Evolutionary conservation across 2,888 invertebrate genomes (phyloP).

Genomic region (Eurois occulta): DNA sequence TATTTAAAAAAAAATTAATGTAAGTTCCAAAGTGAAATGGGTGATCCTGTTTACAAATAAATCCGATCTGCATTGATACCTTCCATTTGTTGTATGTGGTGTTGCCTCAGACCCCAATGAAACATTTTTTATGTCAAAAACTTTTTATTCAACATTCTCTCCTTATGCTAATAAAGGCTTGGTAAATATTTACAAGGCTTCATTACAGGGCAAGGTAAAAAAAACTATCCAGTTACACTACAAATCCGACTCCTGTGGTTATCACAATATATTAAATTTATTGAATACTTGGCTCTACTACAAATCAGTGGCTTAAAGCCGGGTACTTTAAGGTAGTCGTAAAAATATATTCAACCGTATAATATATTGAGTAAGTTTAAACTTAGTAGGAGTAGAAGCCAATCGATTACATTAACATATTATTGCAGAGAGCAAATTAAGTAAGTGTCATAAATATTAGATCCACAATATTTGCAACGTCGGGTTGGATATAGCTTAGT

Average conservation of each 20-base stretch:
- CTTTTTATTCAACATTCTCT: constrained; percentile 88
- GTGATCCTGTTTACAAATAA: no score
- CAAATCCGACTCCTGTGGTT: constrained; percentile 82
- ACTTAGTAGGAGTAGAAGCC: constrained; percentile 46
- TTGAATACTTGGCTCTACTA: constrained; percentile 83
- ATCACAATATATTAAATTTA: constrained; percentile 80
- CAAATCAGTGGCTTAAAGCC: constrained; percentile 74
- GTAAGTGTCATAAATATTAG: constrained; percentile 71
- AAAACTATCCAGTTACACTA: constrained; percentile 87
- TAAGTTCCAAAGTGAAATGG: no score
- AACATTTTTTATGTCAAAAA: constrained; percentile 85
- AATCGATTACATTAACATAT: constrained; percentile 67
- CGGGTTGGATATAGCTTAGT: constrained; percentile 81
- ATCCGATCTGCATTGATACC: no score
- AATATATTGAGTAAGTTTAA: constrained; percentile 53
- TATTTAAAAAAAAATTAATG: no score
- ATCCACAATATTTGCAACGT: constrained; percentile 79
- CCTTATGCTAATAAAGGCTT: constrained; percentile 89
- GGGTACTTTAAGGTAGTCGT: constrained; percentile 53
- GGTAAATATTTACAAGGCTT: constrained; percentile 90
- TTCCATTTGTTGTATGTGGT: not conserved
- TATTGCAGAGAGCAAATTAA: constrained; percentile 73
- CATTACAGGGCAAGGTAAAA: constrained; percentile 89
- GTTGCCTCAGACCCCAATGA: constrained; percentile 68
- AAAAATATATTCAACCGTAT: constrained; percentile 56